phyloP scores from a whole-genome alignment of 2,113 vertebrate species.

The Tretioscincus oriximinensis region DNA sequence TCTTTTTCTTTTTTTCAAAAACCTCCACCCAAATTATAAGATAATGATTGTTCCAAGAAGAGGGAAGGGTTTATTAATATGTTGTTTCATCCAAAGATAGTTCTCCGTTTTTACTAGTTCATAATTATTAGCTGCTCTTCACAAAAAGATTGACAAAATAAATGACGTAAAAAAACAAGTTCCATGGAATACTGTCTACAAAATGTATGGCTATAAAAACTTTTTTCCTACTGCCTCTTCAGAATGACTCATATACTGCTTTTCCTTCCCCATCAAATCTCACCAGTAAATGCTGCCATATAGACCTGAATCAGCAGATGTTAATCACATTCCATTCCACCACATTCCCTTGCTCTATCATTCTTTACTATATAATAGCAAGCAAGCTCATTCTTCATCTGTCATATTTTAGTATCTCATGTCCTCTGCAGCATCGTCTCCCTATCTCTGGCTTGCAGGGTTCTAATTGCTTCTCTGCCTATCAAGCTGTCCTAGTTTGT shows the following conservation, averaged over 20 bases:
- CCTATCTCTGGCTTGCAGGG: constrained; percentile 38
- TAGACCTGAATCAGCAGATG: constrained; percentile 50
- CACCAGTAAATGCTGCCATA: constrained; percentile 25
- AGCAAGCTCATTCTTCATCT: constrained; percentile 44
- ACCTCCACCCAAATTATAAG: not conserved
- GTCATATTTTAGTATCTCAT: constrained; percentile 38
- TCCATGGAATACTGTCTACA: not conserved
- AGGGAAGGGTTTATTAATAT: not conserved
- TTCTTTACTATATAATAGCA: constrained; percentile 21
- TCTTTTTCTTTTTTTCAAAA: no score
- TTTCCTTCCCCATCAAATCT: constrained; percentile 4
- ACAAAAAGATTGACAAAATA: not conserved
- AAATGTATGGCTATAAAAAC: not conserved
- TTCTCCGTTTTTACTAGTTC: not conserved
- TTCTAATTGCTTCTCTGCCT: constrained; percentile 57
- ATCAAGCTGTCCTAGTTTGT: constrained; percentile 58
- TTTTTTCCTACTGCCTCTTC: not conserved
- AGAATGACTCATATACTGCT: not conserved
- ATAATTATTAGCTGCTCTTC: not conserved
- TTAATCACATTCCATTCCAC: constrained; percentile 35
- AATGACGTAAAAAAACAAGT: not conserved
- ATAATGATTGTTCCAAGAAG: not conserved
- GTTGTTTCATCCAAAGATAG: not conserved
- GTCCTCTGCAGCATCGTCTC: constrained; percentile 36
- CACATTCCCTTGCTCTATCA: not conserved